phyloP scores from a whole-genome alignment of 2,888 invertebrate genomes.

The Sesamia inferens region DNA sequence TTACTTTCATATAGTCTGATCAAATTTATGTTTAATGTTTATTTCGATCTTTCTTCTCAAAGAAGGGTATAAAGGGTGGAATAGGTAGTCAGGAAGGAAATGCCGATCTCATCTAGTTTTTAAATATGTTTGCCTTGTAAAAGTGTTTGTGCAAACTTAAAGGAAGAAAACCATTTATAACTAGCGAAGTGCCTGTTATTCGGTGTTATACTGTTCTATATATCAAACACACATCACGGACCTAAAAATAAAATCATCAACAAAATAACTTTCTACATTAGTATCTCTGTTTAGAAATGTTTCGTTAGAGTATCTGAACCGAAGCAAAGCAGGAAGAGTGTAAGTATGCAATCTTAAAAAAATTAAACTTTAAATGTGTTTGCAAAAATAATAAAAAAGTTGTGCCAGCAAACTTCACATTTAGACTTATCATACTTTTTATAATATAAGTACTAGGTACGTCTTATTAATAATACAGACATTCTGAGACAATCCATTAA shows the following conservation, averaged over 20 bases:
- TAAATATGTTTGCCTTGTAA: no score
- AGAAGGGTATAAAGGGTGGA: no score
- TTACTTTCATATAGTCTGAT: no score
- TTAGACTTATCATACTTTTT: slow-evolving; percentile 27
- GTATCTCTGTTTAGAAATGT: no score
- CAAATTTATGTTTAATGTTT: no score
- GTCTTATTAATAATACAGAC: slow-evolving; percentile 36
- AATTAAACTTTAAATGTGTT: slow-evolving; percentile 30
- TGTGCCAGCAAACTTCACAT: slow-evolving; percentile 49
- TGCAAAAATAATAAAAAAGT: slow-evolving; percentile 47
- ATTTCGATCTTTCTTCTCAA: no score
- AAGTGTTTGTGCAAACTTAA: no score
- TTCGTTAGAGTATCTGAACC: not conserved
- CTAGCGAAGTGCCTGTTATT: not conserved
- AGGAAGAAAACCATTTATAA: no score
- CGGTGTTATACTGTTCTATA: not conserved
- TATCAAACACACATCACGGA: not conserved
- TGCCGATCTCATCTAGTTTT: no score
- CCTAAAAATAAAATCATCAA: not conserved
- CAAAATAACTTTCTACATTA: not conserved
- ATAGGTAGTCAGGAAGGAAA: no score
- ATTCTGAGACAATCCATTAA: slow-evolving; percentile 28
- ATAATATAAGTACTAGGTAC: slow-evolving; percentile 36
- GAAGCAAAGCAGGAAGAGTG: not conserved
- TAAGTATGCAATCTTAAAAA: slow-evolving; percentile 30